Base-by-base conservation (phyloP, 2,888 invertebrate species). In the Hydraecia micacea region DNA sequence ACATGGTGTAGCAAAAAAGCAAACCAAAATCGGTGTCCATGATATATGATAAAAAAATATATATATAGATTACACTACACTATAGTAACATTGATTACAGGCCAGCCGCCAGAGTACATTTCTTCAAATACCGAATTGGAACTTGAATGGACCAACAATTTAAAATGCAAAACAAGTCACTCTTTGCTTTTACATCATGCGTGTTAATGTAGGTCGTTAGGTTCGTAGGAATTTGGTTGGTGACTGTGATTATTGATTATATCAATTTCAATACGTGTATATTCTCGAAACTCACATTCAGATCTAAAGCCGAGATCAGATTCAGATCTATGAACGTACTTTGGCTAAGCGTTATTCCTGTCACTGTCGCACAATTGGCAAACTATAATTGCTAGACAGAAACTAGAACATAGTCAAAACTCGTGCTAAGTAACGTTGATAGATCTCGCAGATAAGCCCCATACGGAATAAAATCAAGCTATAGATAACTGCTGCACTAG, bases 101-200 rank as follows among this genome's bases (percentile, higher is more conserved):
- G 25, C 18, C n/a, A 58, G 21, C 2, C 2, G 8, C 5, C 8
- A n/a, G 21, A 21, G 36, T 25, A 15, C n/a, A 66, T 39, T 42
- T n/a, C 66, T 28, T 42, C 42, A 39, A 71, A 39, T 21, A 28
- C 4, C 21, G 21, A 71, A 71, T 42, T 66, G 18, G n/a, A 69
- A 70, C 71, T 75, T 63, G n/a, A 49, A 55, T 42, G 11, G 52
- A 55, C 5, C 28, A 49, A 49, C 15, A 68, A 69, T 68, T 75
- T 25, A 52, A 69, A 81, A 77, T 66, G 28, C 52, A 60, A 70
- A 80, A 62, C 77, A 11, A 32, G 39, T 71, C 73, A 67, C 62
- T 73, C 62, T 79, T 79, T 79, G 78, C 49, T 52, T 42, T 42
- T 46, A 67, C 66, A 60, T 42, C 60, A 67, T 39, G 36, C 32